Conservation (phyloP, 2,888 invertebrate genomes). For the Malthinus seriepunctatus region DNA sequence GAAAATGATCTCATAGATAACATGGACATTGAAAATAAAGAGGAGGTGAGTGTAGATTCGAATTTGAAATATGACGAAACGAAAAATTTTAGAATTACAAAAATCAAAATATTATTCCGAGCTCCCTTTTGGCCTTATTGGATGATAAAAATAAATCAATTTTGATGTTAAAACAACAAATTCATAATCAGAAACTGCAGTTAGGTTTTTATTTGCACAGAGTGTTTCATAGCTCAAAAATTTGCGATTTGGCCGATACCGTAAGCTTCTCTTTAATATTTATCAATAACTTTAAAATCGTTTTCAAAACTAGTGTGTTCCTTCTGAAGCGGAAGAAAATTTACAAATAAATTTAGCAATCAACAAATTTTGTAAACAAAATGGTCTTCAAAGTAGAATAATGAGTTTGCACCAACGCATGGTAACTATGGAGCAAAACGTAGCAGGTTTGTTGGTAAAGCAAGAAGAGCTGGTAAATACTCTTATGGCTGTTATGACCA, state of each 20-base stretch:
- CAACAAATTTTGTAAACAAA: slow-evolving; percentile 40
- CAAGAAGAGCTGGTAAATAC: slow-evolving; percentile 37
- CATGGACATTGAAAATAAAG: too few relatives aligned
- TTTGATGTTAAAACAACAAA: slow-evolving; percentile 38
- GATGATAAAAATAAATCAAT: slow-evolving; percentile 47
- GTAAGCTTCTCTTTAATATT: slow-evolving; percentile 36
- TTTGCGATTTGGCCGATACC: slow-evolving; percentile 40
- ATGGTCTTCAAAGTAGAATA: slow-evolving; percentile 42
- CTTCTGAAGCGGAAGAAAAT: slow-evolving; percentile 39
- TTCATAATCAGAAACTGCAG: slow-evolving; percentile 46
- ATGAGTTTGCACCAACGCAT: slow-evolving; percentile 42
- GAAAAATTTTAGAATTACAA: neutral
- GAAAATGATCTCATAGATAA: neutral
- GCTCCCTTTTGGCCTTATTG: slow-evolving; percentile 28
- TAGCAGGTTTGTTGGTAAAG: slow-evolving; percentile 31
- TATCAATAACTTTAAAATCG: neutral
- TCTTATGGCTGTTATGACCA: neutral
- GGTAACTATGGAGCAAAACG: slow-evolving; percentile 35
- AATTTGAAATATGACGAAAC: neutral
- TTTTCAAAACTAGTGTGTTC: slow-evolving; percentile 37
- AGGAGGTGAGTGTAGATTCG: too few relatives aligned
- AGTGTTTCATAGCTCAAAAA: slow-evolving; percentile 35
- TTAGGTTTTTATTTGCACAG: slow-evolving; percentile 44
- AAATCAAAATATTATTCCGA: neutral
- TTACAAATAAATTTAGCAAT: slow-evolving; percentile 43